Percentiles rank a stretch among this genome's conserved stretches.
Evolutionary conservation across 2,113 vertebrate species (phyloP).

Genomic region (Elachura formosa): DNA sequence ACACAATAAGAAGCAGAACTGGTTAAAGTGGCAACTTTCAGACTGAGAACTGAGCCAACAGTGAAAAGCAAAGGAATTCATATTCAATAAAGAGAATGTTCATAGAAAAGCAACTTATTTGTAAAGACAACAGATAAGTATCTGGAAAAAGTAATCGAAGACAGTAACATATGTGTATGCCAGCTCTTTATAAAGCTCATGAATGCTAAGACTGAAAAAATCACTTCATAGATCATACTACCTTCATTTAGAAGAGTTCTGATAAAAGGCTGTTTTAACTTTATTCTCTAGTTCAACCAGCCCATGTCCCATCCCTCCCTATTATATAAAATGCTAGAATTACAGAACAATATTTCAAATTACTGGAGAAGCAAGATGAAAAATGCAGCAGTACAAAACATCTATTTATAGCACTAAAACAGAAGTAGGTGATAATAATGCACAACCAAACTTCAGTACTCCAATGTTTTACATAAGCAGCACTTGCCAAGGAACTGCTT

Average conservation of each 20-base stretch:
- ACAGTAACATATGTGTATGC: not conserved
- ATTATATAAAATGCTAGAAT: not conserved
- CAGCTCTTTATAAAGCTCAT: not conserved
- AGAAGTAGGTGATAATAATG: conserved; percentile 9
- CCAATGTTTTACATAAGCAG: not conserved
- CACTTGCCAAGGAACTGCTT: not conserved
- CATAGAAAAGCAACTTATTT: not conserved
- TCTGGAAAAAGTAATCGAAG: not conserved
- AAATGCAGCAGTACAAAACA: conserved; percentile 20
- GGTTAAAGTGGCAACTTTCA: not conserved
- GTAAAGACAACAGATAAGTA: not conserved
- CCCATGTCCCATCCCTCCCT: not conserved
- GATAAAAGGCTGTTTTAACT: not conserved
- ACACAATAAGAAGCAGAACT: conserved; percentile 15
- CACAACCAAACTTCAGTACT: not conserved
- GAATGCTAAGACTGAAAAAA: not conserved
- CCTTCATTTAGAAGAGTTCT: not conserved
- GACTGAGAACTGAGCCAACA: not conserved
- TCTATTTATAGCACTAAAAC: not conserved
- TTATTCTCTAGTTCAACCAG: not conserved
- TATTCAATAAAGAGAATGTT: not conserved
- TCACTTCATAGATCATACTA: not conserved
- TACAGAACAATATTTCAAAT: not conserved
- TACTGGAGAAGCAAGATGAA: not conserved
- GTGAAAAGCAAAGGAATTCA: not conserved